Conservation (phyloP, 2,888 invertebrate species). For the Sturmia bella region DNA sequence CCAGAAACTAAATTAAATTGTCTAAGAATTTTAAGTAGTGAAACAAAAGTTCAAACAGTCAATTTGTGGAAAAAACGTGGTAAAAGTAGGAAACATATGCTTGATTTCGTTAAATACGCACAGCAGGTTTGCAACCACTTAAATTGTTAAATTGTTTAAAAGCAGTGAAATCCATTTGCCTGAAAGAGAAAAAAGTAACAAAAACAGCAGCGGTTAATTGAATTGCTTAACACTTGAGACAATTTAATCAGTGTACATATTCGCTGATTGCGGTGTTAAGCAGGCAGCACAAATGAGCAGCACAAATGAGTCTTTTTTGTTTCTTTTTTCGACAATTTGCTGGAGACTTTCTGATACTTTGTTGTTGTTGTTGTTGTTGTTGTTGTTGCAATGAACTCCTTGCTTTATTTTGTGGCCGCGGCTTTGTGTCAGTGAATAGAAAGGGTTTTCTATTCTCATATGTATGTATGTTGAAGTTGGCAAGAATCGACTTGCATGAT, state of each 20-base stretch:
- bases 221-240: conserved; percentile 49
- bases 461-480: too few species aligned
- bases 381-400: too few species aligned
- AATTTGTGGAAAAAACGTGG: conserved; percentile 12
- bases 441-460: too few species aligned
- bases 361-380: too few species aligned
- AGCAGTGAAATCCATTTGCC: neutral
- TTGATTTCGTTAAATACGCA: conserved; percentile 47
- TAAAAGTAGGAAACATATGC: conserved; percentile 49
- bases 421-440: too few species aligned
- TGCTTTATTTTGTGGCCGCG: too few species aligned
- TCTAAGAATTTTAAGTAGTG: conserved; percentile 49
- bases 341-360: too few species aligned
- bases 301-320: neutral
- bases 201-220: neutral
- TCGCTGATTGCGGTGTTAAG: neutral
- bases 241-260: conserved; percentile 1
- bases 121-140: conserved; percentile 37
- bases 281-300: neutral
- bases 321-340: neutral
- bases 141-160: neutral
- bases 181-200: too few species aligned
- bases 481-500: too few species aligned
- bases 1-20: conserved; percentile 37
- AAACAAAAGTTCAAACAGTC: conserved; percentile 43